Base-by-base conservation (phyloP, 2,888 invertebrate species). In the Litoditis marina region DNA sequence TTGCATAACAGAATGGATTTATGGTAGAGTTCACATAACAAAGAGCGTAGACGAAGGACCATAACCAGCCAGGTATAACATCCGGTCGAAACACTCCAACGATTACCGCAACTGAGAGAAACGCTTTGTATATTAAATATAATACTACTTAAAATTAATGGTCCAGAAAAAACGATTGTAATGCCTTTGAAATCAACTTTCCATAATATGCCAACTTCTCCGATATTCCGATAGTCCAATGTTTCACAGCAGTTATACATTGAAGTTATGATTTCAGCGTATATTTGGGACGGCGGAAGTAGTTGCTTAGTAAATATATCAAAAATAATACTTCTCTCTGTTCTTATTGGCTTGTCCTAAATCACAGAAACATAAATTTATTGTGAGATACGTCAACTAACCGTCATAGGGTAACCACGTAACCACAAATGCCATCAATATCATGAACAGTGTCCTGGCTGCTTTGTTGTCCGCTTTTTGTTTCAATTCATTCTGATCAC, bases 351-450 rank as follows among this genome's bases (percentile, higher is more conserved):
- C n/a, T n/a, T n/a, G n/a, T n/a, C n/a, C n/a, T n/a, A n/a, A n/a
- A n/a, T 36, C 39, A 36, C 39, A 13, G 16, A 16, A 11, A 11
- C 8, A 47, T 16, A 13, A 11, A 13, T 47, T 11, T n/a, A 13
- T 19, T 16, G 22, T 11, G 11, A n/a, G 22, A n/a, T 47, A 13
- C 11, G 49, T 56, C 6, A 30, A 57, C 59, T 19, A 19, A 60
- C 60, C 47, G 30, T 60, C 60, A 54, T 60, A 60, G 13, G 60
- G 60, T 4, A 60, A 36, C 60, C 60, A 60, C 13, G 60, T 60
- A n/a, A 60, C 54, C 13, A 60, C 47, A 27, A 60, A 60, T 8
- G 60, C 60, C 46, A 60, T 4, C 53, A 54, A 54, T 3, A 60
- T 60, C 22, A 54, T 54, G 7, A 60, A 19, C 0, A 60, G 46